phyloP scores from a whole-genome alignment of 1,140 invertebrate genomes.

The Caenorhabditis briggsae region DNA sequence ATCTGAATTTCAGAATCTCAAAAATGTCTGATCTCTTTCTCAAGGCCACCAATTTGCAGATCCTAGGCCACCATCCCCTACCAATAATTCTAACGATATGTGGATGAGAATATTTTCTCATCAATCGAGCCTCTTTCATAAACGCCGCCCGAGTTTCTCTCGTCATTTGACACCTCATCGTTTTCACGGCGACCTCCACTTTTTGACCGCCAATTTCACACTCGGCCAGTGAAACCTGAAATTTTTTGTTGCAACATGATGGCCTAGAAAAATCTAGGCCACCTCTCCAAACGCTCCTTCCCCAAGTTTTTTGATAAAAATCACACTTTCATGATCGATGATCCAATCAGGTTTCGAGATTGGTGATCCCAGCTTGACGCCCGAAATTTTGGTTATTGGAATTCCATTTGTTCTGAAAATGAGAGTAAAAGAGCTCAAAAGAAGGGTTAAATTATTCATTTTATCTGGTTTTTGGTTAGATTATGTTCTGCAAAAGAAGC shows the following conservation, averaged over 20 bases:
- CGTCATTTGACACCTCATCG: conserved; percentile 67
- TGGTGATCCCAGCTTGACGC: conserved; percentile 39
- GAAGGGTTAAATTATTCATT: not conserved
- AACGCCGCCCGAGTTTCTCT: conserved; percentile 66
- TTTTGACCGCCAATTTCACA: conserved; percentile 55
- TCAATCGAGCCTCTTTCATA: conserved; percentile 70
- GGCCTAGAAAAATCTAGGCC: no score
- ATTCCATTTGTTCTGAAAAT: conserved; percentile 1
- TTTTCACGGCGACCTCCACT: conserved; percentile 67
- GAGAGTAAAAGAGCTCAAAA: not conserved
- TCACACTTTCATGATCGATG: conserved; percentile 67
- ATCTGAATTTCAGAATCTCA: no score
- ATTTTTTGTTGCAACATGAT: not conserved
- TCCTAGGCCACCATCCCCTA: no score
- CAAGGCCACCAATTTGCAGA: no score
- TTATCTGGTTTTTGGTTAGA: no score
- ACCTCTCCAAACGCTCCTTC: conserved; percentile 68
- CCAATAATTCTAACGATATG: conserved; percentile 55
- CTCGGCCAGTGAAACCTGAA: conserved; percentile 66
- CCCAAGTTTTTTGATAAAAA: conserved; percentile 67
- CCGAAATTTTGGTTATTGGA: conserved; percentile 25
- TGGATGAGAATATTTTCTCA: conserved; percentile 67
- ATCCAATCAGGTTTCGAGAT: conserved; percentile 68
- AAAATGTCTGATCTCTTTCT: no score
- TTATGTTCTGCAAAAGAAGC: no score